Evolutionary conservation across 2,113 vertebrate genomes (phyloP).

Genomic region (Malurus cyaneus): DNA sequence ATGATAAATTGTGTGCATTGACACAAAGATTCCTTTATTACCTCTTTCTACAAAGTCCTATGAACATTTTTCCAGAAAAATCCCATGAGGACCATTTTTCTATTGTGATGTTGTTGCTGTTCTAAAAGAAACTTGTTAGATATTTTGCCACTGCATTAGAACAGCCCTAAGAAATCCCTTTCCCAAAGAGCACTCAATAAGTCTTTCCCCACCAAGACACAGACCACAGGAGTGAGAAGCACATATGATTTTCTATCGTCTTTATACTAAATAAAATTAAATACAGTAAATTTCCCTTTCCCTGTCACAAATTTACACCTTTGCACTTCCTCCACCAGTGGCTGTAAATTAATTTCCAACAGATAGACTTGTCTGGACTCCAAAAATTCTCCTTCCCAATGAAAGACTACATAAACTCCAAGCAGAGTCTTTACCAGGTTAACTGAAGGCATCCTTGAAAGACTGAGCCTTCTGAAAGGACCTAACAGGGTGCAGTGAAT

Average conservation of each 20-base stretch:
- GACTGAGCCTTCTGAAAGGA: neutral
- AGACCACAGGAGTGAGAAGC: neutral
- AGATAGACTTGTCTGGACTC: neutral
- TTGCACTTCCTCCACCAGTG: neutral
- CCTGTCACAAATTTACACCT: neutral
- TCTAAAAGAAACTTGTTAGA: neutral
- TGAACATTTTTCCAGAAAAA: neutral
- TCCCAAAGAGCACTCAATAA: neutral
- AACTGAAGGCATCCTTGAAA: neutral
- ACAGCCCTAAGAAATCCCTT: neutral
- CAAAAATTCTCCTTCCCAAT: neutral
- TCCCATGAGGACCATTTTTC: neutral
- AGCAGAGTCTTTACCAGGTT: neutral
- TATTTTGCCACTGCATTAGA: neutral
- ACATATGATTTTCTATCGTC: neutral
- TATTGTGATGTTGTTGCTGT: neutral
- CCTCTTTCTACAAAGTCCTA: neutral
- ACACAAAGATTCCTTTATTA: neutral
- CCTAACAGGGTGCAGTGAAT: neutral
- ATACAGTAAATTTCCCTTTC: neutral
- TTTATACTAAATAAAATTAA: neutral
- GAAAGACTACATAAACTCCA: neutral
- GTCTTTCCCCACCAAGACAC: neutral
- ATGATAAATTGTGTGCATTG: neutral
- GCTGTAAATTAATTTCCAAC: neutral